A percentile compares a stretch with the other conserved stretches of the same genome.
phyloP scores from a whole-genome alignment of 2,113 vertebrate genomes.

The Nibea coibor region DNA sequence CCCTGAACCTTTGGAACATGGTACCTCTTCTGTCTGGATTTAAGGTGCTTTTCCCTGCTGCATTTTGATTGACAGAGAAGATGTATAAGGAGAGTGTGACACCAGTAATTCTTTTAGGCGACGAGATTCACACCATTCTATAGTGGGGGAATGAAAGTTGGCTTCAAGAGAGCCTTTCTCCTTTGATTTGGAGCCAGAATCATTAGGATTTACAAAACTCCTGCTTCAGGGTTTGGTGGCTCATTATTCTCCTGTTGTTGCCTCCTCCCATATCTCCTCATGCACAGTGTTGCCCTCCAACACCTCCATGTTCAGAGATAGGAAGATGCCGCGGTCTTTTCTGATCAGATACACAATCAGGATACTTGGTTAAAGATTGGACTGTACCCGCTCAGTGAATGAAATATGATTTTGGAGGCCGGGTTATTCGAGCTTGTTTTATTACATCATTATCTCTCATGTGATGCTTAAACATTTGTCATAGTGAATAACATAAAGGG shows the following conservation, averaged over 20 bases:
- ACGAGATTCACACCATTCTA: conserved; percentile 75
- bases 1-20: neutral
- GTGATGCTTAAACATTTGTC: conserved; percentile 41
- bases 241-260: conserved; percentile 73
- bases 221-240: conserved; percentile 47
- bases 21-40: neutral
- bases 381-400: conserved; percentile 39
- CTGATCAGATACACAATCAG: conserved; percentile 67
- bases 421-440: conserved; percentile 43
- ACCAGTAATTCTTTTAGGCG: conserved; percentile 66
- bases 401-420: conserved; percentile 52
- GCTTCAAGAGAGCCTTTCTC: conserved; percentile 66
- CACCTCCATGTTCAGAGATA: conserved; percentile 68
- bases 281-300: conserved; percentile 62
- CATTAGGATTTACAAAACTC: conserved; percentile 76
- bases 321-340: conserved; percentile 33
- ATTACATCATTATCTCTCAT: conserved; percentile 60
- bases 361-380: conserved; percentile 48
- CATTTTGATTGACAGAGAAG: conserved; percentile 50
- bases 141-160: conserved; percentile 72
- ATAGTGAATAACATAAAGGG: conserved; percentile 8
- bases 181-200: conserved; percentile 74
- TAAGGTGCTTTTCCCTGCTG: conserved; percentile 15
- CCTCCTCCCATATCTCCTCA: conserved; percentile 62
- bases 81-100: conserved; percentile 48